Base-by-base conservation (phyloP, 1,140 invertebrate species). In the Euwallacea fornicatus region DNA sequence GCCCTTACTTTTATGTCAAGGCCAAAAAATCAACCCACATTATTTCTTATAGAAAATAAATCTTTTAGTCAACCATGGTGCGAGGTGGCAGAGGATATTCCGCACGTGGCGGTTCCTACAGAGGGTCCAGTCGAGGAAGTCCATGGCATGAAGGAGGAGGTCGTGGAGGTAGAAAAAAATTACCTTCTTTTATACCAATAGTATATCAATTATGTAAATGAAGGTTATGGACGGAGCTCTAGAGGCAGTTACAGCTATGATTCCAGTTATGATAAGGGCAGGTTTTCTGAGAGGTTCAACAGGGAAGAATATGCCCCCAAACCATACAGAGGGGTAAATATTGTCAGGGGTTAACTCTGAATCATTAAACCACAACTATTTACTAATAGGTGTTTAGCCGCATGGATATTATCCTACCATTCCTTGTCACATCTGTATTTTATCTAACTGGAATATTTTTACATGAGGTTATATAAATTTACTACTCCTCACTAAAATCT, bases 81-180 rank as follows among this genome's bases (percentile, higher is more conserved):
- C 55, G 66, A 7, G 66, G 66, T 4, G 66, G 66, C 16, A 60
- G 66, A 60, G 66, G 66, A 6, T 59, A 53, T 8, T 50, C 42
- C 2, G 15, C 66, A 9, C n/a, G 66, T 7, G 58, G 58, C 7
- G 50, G 15, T 13, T 69, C 66, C 10, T 69, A 69, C 58, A 69
- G 66, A 44, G 66, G 66, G 7, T 69, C 66, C 7, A 60, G 15
- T n/a, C 42, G 66, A 41, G 66, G 66, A 10, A 53, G 11, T 47
- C 16, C 66, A 13, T 69, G 62, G 62, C n/a, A n/a, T 11, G 46
- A 33, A 10, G 62, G 62, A 21, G 13, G 44, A 63, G 13, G 42
- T 47, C n/a, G 42, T 47, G 42, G 15, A 13, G 10, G 21, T 53
- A n/a, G 50, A 33, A 11, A 10, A n/a, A 61, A 42, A 11, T 56